Evolutionary conservation across 2,797 vertebrate species (phyloP), one percentile per base, ranked within the genome.

Genomic region (Pangasius mekongensis): DNA sequence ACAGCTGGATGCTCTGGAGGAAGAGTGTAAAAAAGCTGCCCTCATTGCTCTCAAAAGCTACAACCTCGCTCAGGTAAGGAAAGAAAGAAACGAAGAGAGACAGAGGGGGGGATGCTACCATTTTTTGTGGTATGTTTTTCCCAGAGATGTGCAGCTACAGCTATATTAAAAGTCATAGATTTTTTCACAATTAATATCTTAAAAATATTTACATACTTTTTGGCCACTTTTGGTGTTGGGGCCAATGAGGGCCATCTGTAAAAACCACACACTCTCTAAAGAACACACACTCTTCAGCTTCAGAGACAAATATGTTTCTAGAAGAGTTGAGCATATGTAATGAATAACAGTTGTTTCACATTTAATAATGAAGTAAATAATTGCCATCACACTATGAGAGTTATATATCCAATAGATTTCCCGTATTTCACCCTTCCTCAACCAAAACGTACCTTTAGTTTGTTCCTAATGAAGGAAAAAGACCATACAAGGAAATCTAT

Each of bases 51-150:
- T 95, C 60, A 89, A 90, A 89, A 93, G 90, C 92, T 95, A 95
- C 94, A 96, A 96, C 88, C 93, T 91, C 69, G 93, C 94, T 88
- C 93, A 95, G 96, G 96, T 96, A 95, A 36, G 36, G 24, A 30
- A 54, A 62, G 22, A 81, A 22, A 20, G n/a, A 84, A 14, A 82
- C 2, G 18, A 36, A 56, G 43, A 43, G 24, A 88, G 33, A 94
- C 30, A 43, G 4, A n/a, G n/a, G 24, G 18, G 18, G 83, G 6
- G 3, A 71, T 71, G 20, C 9, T 73, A 43, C 20, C 8, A 24
- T 73, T 22, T 20, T 43, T 24, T 43, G 20, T 73, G 36, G 20
- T 5, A 16, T 52, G 27, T 52, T 52, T 52, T n/a, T 8, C 13
- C 24, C 11, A 49, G 22, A 76, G 43, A n/a, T 43, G 2, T 0